These are phyloP conservation scores for Lepilemur ruficaudatus DNA, from an alignment of 2,797 vertebrate genomes.

Conservation along the genomic window DNA sequence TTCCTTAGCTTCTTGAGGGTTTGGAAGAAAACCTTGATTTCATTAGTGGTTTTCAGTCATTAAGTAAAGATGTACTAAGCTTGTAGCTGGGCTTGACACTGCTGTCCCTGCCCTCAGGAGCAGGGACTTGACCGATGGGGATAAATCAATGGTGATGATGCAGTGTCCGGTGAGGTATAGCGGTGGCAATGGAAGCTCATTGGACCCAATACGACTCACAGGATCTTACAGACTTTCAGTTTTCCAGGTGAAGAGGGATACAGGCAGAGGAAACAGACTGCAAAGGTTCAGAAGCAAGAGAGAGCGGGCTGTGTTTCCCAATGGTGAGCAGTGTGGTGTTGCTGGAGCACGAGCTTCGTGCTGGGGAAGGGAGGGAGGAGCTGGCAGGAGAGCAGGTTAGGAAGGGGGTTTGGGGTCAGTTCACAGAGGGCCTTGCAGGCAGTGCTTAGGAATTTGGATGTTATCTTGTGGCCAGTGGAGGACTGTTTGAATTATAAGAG, in stretches of 20 bases:
- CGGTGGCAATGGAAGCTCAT: neutral
- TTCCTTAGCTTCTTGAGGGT: constrained; percentile 6
- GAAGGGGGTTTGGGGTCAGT: neutral
- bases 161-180: neutral
- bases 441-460: neutral
- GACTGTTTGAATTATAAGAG: neutral
- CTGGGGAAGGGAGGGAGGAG: neutral
- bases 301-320: rapidly evolving
- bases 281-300: neutral
- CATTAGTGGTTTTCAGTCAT: neutral
- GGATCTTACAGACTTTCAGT: neutral
- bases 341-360: neutral
- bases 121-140: neutral
- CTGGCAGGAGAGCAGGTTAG: neutral
- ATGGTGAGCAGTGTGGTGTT: neutral
- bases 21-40: neutral
- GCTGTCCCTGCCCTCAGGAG: neutral
- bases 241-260: neutral
- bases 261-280: neutral
- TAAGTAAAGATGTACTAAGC: neutral
- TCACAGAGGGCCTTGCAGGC: neutral
- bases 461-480: neutral
- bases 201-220: neutral
- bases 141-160: neutral
- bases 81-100: neutral